phyloP scores from a whole-genome alignment of 2,888 invertebrate genomes.

The Cyrtodaria siliqua region DNA sequence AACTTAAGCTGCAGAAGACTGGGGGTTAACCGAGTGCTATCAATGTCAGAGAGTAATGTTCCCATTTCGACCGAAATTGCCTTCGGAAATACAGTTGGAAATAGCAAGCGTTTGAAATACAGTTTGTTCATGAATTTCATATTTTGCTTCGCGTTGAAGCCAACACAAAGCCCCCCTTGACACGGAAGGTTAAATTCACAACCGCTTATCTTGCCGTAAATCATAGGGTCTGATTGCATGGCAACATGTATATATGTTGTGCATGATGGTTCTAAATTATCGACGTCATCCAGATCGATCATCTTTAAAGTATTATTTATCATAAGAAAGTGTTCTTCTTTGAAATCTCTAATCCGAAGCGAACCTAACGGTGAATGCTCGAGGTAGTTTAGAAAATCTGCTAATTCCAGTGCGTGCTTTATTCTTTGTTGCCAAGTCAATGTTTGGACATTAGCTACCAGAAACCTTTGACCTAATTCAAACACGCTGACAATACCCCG shows the following conservation, averaged over 20 bases:
- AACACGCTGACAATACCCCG: too few species aligned
- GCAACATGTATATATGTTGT: too few species aligned
- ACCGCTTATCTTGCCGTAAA: slow-evolving; percentile 37
- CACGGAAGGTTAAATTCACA: slow-evolving; percentile 61
- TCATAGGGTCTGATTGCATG: too few species aligned
- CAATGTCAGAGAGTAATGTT: too few species aligned
- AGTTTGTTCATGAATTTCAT: too few species aligned
- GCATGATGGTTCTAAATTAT: slow-evolving; percentile 79
- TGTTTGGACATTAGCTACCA: slow-evolving; percentile 20
- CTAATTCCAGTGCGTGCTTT: slow-evolving; percentile 73
- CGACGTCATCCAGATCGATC: slow-evolving; percentile 64
- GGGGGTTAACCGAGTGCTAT: too few species aligned
- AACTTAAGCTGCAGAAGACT: too few species aligned
- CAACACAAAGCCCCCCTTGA: not conserved
- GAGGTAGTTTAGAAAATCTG: slow-evolving; percentile 78
- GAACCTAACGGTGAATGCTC: slow-evolving; percentile 82
- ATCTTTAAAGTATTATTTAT: too few species aligned
- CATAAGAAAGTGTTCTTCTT: slow-evolving; percentile 63
- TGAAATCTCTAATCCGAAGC: slow-evolving; percentile 80
- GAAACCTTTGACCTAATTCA: not conserved
- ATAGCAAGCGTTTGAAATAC: too few species aligned
- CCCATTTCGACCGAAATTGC: too few species aligned
- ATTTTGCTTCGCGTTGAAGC: too few species aligned
- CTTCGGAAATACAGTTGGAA: too few species aligned
- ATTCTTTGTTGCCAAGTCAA: slow-evolving; percentile 74